Percentiles rank a stretch among this genome's conserved stretches.
Conservation (phyloP, 2,797 vertebrate genomes). For the Ciconia nigra region DNA sequence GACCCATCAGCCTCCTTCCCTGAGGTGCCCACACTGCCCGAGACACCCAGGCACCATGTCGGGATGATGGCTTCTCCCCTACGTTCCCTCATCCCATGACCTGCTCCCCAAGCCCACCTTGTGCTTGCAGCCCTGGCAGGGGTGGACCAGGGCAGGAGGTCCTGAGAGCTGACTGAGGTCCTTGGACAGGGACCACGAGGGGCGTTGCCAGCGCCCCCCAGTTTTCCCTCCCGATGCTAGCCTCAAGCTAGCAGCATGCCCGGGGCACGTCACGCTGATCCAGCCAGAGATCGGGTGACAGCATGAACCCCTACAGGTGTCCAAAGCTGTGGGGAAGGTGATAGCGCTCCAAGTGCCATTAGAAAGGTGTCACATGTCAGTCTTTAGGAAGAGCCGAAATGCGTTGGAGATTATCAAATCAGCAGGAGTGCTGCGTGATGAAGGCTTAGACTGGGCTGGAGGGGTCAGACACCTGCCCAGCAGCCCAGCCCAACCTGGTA, state of each 20-base stretch:
- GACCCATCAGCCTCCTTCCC: neutral
- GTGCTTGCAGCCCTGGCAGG: neutral
- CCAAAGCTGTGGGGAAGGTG: neutral
- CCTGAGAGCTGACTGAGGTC: neutral
- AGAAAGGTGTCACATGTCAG: neutral
- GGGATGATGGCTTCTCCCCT: neutral
- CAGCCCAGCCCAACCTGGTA: neutral
- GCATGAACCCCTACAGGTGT: neutral
- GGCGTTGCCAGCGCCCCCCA: neutral
- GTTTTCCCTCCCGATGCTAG: neutral
- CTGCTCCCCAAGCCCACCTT: neutral
- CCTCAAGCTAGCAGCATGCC: neutral
- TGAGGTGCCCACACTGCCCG: accelerated
- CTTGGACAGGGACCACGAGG: neutral
- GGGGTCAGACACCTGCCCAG: neutral
- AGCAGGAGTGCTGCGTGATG: neutral
- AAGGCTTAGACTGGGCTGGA: neutral
- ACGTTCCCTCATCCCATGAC: neutral
- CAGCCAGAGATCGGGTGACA: neutral
- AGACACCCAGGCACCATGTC: neutral
- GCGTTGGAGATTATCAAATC: neutral
- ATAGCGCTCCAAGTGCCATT: neutral
- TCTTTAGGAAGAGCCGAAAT: neutral
- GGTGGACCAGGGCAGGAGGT: neutral
- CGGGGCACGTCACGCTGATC: neutral